These are phyloP conservation scores for Protonemura montana DNA, from an alignment of 2,888 invertebrate species.

Conservation along the genomic window DNA sequence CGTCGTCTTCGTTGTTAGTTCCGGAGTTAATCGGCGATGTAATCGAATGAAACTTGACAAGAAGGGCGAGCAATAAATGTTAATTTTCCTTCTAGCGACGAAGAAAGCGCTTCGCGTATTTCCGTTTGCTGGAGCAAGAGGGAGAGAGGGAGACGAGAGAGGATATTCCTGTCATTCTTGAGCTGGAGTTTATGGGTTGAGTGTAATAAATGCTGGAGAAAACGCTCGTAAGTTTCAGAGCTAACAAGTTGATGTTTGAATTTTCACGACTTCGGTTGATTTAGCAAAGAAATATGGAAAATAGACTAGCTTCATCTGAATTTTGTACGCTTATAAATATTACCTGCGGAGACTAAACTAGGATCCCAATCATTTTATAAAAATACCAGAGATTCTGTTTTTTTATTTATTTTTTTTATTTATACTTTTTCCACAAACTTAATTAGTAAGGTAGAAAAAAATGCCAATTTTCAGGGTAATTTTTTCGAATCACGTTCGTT, in stretches of 20 bases:
- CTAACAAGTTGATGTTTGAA: not conserved
- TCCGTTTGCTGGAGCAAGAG: not conserved
- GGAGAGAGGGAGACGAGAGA: not conserved
- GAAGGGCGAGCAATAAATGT: slow-evolving; percentile 35
- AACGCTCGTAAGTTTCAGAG: not conserved
- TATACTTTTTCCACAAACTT: too few species aligned
- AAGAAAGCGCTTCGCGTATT: slow-evolving; percentile 26
- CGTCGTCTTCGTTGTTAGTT: not conserved
- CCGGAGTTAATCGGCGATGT: slow-evolving; percentile 22
- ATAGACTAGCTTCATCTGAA: not conserved
- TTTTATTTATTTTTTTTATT: too few species aligned
- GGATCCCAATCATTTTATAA: too few species aligned
- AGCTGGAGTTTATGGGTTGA: not conserved
- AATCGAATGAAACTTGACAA: slow-evolving; percentile 18
- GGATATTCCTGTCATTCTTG: not conserved
- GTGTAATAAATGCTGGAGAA: not conserved
- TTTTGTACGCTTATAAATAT: not conserved
- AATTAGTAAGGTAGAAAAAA: too few species aligned
- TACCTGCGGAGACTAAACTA: not conserved
- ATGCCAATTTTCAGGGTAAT: too few species aligned
- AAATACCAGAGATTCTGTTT: too few species aligned
- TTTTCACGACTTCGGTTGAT: not conserved
- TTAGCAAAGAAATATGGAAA: not conserved
- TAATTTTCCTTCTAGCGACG: slow-evolving; percentile 24
- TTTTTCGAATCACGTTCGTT: too few species aligned